Evolutionary conservation across 1,140 invertebrate species (phyloP).

Genomic region (Lutraria rhynchaena): DNA sequence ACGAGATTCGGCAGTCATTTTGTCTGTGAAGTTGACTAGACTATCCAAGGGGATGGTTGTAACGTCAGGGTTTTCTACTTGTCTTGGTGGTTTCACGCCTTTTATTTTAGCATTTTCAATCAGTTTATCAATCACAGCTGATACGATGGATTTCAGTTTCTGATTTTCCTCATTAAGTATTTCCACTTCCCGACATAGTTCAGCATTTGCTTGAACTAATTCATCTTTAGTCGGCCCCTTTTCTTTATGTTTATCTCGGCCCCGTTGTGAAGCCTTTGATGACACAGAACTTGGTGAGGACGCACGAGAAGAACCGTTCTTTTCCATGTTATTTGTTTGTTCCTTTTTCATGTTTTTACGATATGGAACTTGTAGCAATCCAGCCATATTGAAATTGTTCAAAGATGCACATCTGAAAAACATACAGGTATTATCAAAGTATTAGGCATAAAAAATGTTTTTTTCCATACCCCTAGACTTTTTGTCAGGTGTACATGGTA

Average conservation of each 20-base stretch:
- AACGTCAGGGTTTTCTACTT: conserved; percentile 57
- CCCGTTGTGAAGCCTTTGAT: conserved; percentile 32
- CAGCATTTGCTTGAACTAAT: conserved; percentile 67
- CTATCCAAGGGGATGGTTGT: conserved; percentile 65
- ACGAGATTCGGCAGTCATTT: conserved; percentile 60
- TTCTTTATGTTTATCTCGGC: conserved; percentile 10
- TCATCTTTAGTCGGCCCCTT: conserved; percentile 61
- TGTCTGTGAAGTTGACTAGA: conserved; percentile 58
- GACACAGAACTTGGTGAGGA: conserved; percentile 33
- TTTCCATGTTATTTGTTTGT: conserved; percentile 11
- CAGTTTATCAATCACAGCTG: conserved; percentile 61
- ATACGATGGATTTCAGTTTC: conserved; percentile 65
- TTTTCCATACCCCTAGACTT: too few relatives aligned
- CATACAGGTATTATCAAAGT: background rate
- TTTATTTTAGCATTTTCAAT: conserved; percentile 66
- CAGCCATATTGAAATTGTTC: conserved; percentile 11
- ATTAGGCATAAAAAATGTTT: background rate
- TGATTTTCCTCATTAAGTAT: conserved; percentile 65
- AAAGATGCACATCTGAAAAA: conserved; percentile 35
- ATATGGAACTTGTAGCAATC: background rate
- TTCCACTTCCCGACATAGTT: conserved; percentile 66
- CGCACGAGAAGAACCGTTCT: conserved; percentile 14
- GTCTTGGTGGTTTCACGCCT: conserved; percentile 54
- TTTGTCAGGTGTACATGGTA: too few relatives aligned
- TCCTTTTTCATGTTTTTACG: conserved; percentile 47